Conservation (phyloP, 1,140 invertebrate genomes). For the Hormaphis cornu region DNA sequence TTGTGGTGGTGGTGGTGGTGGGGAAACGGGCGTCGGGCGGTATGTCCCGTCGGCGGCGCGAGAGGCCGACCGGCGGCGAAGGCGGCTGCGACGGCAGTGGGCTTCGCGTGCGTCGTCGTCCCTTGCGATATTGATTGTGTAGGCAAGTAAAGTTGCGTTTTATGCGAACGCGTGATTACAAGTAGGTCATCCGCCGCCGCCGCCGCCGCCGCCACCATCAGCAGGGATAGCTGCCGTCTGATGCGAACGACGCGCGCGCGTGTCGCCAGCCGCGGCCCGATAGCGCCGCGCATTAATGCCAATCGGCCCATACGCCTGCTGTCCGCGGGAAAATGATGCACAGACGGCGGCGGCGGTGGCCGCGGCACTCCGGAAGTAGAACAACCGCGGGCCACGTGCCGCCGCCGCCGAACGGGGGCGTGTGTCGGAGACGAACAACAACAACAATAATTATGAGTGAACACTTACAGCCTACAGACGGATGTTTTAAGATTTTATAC, state of each 20-base stretch:
- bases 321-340: slow-evolving; percentile 20
- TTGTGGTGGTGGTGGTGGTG: no score
- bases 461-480: no score
- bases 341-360: background rate
- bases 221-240: background rate
- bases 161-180: slow-evolving; percentile 6
- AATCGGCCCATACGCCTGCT: background rate
- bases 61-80: background rate
- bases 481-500: no score
- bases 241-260: background rate
- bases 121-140: slow-evolving; percentile 29
- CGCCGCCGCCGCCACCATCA: background rate
- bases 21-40: no score
- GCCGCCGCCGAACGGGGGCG: background rate
- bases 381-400: slow-evolving; percentile 26
- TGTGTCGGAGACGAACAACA: background rate
- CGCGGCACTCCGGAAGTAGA: slow-evolving; percentile 19
- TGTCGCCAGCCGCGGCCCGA: background rate
- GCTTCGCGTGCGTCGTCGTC: slow-evolving; percentile 1
- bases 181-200: slow-evolving; percentile 23
- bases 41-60: background rate
- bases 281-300: background rate
- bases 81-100: background rate
- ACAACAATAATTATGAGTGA: no score
- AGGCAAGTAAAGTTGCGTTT: slow-evolving; percentile 22